Percentiles rank a stretch among this genome's conserved stretches.
These are phyloP conservation scores for Alligator mississippiensis DNA, from an alignment of 2,113 vertebrate species.

Conservation along the genomic window DNA sequence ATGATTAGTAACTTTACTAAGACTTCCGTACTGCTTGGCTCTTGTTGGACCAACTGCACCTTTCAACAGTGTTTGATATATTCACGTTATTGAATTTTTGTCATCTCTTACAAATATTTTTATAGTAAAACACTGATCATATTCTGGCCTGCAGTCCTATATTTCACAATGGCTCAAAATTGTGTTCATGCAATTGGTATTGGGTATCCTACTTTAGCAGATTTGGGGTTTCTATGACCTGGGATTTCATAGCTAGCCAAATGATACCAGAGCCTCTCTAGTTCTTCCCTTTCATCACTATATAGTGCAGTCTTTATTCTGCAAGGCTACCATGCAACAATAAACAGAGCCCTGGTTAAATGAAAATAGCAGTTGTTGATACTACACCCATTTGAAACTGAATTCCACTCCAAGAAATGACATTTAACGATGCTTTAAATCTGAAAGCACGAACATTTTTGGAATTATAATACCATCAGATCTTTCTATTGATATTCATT, in stretches of 20 bases:
- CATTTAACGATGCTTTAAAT: conserved; percentile 57
- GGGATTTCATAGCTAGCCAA: neutral
- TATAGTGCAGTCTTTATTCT: conserved; percentile 37
- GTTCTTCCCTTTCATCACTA: neutral
- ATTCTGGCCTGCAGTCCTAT: rapidly evolving
- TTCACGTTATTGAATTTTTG: neutral
- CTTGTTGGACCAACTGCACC: neutral
- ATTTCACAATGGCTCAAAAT: neutral
- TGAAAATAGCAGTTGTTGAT: conserved; percentile 37
- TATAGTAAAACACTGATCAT: neutral
- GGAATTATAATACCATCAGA: conserved; percentile 12
- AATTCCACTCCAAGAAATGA: conserved; percentile 40
- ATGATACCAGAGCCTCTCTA: neutral
- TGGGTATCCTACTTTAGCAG: neutral
- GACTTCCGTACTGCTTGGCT: rapidly evolving
- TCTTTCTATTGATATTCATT: conserved; percentile 15
- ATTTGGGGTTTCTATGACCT: neutral
- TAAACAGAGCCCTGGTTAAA: conserved; percentile 44
- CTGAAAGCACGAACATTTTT: conserved; percentile 19
- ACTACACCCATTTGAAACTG: conserved; percentile 16
- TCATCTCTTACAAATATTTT: neutral
- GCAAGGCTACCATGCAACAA: conserved; percentile 24
- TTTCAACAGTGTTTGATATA: neutral
- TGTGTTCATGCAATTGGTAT: neutral
- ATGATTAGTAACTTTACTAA: neutral